Conservation (phyloP, 2,113 vertebrate species). For the Elephas maximus region DNA sequence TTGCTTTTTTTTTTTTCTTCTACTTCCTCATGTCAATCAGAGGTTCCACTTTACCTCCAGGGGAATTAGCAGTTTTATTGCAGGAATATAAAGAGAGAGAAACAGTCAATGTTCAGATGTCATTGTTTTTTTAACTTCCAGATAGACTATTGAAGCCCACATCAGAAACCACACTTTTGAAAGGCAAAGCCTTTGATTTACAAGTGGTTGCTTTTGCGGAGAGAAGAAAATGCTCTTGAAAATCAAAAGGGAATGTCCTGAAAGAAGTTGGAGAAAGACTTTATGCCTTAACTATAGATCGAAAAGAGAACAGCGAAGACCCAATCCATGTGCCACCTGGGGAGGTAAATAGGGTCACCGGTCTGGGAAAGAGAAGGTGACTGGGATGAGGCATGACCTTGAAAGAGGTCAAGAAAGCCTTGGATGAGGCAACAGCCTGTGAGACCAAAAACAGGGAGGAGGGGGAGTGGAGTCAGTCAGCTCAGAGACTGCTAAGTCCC, state of each 20-base stretch:
- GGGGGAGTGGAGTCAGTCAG: neutral
- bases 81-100: constrained; percentile 63
- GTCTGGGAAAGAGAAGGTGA: neutral
- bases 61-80: constrained; percentile 70
- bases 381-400: neutral
- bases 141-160: constrained; percentile 66
- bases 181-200: constrained; percentile 78
- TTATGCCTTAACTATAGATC: neutral
- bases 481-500: neutral
- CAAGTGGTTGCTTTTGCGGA: constrained; percentile 69
- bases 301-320: constrained; percentile 36
- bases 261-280: constrained; percentile 53
- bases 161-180: constrained; percentile 73
- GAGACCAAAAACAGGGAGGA: neutral
- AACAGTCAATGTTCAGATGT: constrained; percentile 54
- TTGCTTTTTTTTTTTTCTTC: constrained; percentile 70
- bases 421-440: neutral
- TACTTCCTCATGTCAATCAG: constrained; percentile 62
- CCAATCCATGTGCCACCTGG: neutral
- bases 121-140: constrained; percentile 77
- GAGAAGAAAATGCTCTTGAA: constrained; percentile 75
- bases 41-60: constrained; percentile 59
- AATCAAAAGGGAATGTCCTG: constrained; percentile 69
- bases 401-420: neutral
- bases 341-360: neutral